Base-by-base conservation (phyloP, 2,888 invertebrate species). In the Drosophila maculinotata region DNA sequence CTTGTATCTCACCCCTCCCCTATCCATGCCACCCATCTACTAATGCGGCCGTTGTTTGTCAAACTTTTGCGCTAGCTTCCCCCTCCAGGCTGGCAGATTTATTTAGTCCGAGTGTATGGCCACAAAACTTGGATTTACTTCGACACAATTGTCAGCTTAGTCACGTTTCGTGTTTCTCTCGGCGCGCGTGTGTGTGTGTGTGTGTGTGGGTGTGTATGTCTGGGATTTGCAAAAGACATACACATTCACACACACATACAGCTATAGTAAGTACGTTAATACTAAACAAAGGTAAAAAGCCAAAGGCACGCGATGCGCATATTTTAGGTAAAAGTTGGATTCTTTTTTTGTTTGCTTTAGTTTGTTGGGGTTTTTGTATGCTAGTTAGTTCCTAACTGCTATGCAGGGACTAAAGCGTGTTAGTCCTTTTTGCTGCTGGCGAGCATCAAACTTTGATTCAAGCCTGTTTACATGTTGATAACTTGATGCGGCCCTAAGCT, bases 141-240 rank as follows among this genome's bases (percentile, higher is more conserved):
- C 86, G 79, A 83, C 84, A 86, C 77, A 87, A 84, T 84, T 84
- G 87, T 84, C 81, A 84, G 82, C 84, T 84, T 87, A 87, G 83
- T 87, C 83, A 84, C 87, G 87, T 87, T 81, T 67, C 69, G 65
- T 75, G 79, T 68, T 72, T 66, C 72, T 54, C 72, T 72, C 60
- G 17, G 23, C 39, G 47, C 26, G 60, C 65, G 49, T 41, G 53
- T 17, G 36, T 49, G 36, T 54, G 56, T 39, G 35, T 65, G 35
- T 44, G 33, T 31, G 14, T 30, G 45, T 54, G 28, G 7, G 42
- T 33, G 59, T 48, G 26, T 53, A 15, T 48, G 35, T 48, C 41
- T 70, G 45, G 66, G 73, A 76, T 63, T 68, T 79, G 39, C 41
- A 62, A n/a, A n/a, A n/a, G 28, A 35, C 30, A 47, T 36, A 52